Evolutionary conservation across 2,113 vertebrate genomes (phyloP), one percentile per base, ranked within the genome.

Genomic region (Platanista minor): DNA sequence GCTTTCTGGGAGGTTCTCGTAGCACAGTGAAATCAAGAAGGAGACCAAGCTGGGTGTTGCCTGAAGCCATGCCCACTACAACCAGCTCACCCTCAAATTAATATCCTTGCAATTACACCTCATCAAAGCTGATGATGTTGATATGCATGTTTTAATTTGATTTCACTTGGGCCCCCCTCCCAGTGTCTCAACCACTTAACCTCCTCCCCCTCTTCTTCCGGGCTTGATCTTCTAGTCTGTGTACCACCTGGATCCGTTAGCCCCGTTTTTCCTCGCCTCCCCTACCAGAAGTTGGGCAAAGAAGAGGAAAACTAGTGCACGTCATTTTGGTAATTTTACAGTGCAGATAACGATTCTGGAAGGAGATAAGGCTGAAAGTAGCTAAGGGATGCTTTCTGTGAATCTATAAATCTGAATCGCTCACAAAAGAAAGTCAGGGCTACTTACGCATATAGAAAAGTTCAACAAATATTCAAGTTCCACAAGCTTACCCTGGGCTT

Each of bases 401-500:
- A 33, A 7, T 33, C 36, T 31, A 10, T 6, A 33, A 31, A 75
- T 11, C 25, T 3, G 21, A 46, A 9, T 10, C 2, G 6, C 10
- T 43, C 36, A 36, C 33, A 31, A 8, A 61, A 88, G 31, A 7
- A 57, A 39, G 13, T 18, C 15, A 31, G 74, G 33, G 20, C 39
- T 7, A 8, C 21, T 9, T 5, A n/a, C 1, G 31, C 23, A 5
- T 3, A 17, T 3, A 2, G 29, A 5, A 15, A 27, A 39, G 25
- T 1, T 31, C 61, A 2, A 9, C 20, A 36, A 21, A 46, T 33
- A 17, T 11, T 11, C 2, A 29, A 1, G 46, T 17, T 3, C 71
- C 52, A 1, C 11, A 8, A 59, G 66, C 97, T 97, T 88, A 99
- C 99, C 99, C 96, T 98, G 97, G 4, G 91, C 97, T 95, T 98